Evolutionary conservation across 2,113 vertebrate species (phyloP).

Genomic region (Salminus brasiliensis): DNA sequence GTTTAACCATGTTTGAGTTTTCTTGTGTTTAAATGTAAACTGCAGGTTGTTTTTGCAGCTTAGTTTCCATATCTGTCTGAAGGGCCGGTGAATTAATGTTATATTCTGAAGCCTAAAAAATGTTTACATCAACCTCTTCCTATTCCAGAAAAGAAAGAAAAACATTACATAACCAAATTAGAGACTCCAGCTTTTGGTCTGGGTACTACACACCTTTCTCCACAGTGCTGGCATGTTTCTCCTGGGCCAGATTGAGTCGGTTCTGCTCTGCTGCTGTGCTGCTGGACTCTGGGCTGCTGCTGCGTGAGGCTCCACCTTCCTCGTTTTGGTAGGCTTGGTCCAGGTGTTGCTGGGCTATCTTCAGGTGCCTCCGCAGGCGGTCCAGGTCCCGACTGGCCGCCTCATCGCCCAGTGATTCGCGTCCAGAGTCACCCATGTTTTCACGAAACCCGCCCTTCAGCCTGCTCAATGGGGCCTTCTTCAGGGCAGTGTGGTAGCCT

Average conservation of each 20-base stretch:
- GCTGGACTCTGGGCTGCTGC: conserved; percentile 84
- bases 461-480: conserved; percentile 65
- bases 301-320: conserved; percentile 71
- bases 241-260: conserved; percentile 85
- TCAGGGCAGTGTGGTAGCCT: conserved; percentile 81
- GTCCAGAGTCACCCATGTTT: conserved; percentile 61
- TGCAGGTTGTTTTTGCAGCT: too few relatives aligned
- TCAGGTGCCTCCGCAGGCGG: conserved; percentile 79
- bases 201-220: conserved; percentile 72
- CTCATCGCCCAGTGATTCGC: conserved; percentile 70
- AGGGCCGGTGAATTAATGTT: too few relatives aligned
- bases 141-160: too few relatives aligned
- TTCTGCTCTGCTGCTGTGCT: conserved; percentile 82
- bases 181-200: not conserved
- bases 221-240: conserved; percentile 75
- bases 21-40: too few relatives aligned
- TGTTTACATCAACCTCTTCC: too few relatives aligned
- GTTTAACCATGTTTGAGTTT: too few relatives aligned
- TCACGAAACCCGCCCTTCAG: conserved; percentile 71
- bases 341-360: conserved; percentile 85
- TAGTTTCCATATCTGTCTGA: too few relatives aligned
- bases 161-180: too few relatives aligned
- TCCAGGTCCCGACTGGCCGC: conserved; percentile 72
- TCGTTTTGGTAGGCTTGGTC: conserved; percentile 82
- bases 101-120: too few relatives aligned